Evolutionary conservation across 2,888 invertebrate species (phyloP).

Genomic region (Eristalis arbustorum): DNA sequence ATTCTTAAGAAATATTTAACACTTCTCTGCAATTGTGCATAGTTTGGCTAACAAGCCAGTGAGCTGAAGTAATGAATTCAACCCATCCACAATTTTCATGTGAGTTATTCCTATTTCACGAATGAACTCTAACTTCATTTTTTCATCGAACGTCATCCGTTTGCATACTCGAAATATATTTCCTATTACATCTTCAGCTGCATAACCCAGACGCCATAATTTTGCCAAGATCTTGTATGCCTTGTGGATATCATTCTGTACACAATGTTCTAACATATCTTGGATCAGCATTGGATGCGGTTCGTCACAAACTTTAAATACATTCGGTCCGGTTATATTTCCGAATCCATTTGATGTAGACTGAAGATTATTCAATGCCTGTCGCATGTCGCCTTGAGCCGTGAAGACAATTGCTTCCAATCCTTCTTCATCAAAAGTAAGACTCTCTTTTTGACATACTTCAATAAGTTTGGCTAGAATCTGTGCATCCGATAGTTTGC

Average conservation of each 20-base stretch:
- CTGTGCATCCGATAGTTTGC: constrained; percentile 94
- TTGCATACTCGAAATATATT: constrained; percentile 97
- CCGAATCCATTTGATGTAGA: constrained; percentile 96
- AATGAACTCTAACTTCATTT: constrained; percentile 90
- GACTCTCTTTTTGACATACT: constrained; percentile 86
- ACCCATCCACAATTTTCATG: constrained; percentile 93
- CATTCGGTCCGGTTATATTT: constrained; percentile 94
- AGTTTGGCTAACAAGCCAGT: constrained; percentile 92
- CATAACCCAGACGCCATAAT: constrained; percentile 96
- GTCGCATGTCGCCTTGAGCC: constrained; percentile 99
- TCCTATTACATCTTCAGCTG: constrained; percentile 96
- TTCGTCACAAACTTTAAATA: constrained; percentile 99
- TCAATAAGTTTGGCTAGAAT: constrained; percentile 90
- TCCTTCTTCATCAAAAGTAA: constrained; percentile 94
- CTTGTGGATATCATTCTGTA: constrained; percentile 89
- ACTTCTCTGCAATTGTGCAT: constrained; percentile 82
- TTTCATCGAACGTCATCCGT: constrained; percentile 90
- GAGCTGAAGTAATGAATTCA: constrained; percentile 92
- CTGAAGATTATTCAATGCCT: constrained; percentile 98
- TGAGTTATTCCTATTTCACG: constrained; percentile 96
- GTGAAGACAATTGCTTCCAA: constrained; percentile 98
- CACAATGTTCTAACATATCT: constrained; percentile 93
- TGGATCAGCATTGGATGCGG: constrained; percentile 97
- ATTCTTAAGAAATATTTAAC: constrained; percentile 51
- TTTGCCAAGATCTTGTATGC: constrained; percentile 94